phyloP scores from a whole-genome alignment of 1,140 invertebrate genomes.

The Diachasma alloeum region DNA sequence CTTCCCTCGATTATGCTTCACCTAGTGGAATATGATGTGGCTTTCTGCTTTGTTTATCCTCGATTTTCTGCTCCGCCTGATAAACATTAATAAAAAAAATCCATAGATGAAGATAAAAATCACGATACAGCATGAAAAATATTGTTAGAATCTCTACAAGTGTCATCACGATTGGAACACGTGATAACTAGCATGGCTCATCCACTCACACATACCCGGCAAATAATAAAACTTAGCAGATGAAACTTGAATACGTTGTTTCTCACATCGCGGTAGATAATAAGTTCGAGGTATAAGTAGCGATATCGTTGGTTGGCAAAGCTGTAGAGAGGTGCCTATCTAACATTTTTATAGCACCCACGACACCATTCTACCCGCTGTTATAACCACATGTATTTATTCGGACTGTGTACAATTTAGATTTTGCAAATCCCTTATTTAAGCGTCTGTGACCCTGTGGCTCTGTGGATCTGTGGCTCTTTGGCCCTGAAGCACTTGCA shows the following conservation, averaged over 20 bases:
- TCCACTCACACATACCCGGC: neutral
- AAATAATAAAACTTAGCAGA: neutral
- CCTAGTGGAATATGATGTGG: too few relatives aligned
- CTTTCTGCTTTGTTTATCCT: neutral
- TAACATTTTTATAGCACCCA: conserved; percentile 1
- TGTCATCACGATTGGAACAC: neutral
- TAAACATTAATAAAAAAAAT: neutral
- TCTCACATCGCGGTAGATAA: neutral
- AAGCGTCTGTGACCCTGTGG: too few relatives aligned
- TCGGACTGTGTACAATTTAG: neutral
- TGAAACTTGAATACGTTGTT: conserved; percentile 7
- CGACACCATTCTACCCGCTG: neutral
- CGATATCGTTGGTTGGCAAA: neutral
- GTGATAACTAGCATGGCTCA: neutral
- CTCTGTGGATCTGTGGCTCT: too few relatives aligned
- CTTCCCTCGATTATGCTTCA: too few relatives aligned
- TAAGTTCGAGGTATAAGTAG: conserved; percentile 6
- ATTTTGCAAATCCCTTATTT: neutral
- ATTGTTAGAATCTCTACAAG: neutral
- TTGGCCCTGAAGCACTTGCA: too few relatives aligned
- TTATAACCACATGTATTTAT: neutral
- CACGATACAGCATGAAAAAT: neutral
- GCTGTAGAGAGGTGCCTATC: neutral
- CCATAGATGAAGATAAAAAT: neutral
- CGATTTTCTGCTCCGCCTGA: neutral